phyloP scores from a whole-genome alignment of 2,113 vertebrate genomes.

The Motacilla tschutschensis region DNA sequence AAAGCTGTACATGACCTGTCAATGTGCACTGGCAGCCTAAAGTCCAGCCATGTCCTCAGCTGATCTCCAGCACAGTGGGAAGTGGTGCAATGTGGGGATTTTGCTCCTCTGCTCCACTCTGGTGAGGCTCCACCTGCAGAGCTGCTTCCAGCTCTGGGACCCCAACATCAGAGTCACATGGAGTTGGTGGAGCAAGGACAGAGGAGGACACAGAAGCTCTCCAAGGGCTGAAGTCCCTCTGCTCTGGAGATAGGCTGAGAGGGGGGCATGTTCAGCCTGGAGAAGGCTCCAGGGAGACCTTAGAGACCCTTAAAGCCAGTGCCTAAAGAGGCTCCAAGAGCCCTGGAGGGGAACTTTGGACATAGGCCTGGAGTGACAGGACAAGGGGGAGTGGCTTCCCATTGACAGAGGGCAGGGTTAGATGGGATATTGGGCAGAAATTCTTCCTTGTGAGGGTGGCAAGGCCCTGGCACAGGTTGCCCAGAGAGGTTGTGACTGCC shows the following conservation, averaged over 20 bases:
- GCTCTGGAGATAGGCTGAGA: neutral
- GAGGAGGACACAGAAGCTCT: neutral
- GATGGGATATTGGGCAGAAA: neutral
- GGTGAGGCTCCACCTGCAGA: neutral
- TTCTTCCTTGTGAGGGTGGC: neutral
- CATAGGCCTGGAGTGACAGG: neutral
- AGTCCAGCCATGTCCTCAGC: neutral
- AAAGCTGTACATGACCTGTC: neutral
- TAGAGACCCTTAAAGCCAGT: neutral
- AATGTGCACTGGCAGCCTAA: neutral
- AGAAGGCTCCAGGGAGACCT: neutral
- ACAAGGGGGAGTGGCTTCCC: neutral
- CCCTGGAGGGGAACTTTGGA: neutral
- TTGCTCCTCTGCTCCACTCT: neutral
- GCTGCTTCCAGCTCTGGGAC: neutral
- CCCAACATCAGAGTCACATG: neutral
- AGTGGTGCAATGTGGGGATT: neutral
- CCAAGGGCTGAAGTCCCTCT: neutral
- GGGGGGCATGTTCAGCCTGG: neutral
- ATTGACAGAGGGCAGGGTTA: neutral
- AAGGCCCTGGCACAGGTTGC: neutral
- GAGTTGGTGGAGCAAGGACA: neutral
- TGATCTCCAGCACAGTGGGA: neutral
- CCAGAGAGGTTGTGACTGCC: neutral
- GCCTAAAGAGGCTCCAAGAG: neutral